Evolutionary conservation across 2,888 invertebrate species (phyloP), one percentile per base, ranked within the genome.

Genomic region (Scaptomyza parva): DNA sequence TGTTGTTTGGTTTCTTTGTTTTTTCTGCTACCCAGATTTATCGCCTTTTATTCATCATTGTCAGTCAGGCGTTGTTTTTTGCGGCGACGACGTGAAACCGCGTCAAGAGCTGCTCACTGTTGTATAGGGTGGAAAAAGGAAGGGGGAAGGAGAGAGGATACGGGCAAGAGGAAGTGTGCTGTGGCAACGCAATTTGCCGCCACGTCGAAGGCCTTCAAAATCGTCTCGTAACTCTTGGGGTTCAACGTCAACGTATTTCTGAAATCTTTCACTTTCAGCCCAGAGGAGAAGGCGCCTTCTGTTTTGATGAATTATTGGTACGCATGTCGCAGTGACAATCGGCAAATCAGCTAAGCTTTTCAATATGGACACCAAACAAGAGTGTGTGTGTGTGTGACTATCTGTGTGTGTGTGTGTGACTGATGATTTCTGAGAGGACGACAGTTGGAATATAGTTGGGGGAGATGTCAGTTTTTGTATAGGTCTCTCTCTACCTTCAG

Each of bases 11-110:
- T 35, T 4, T 12, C 6, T 44, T 28, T 14, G 14, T 58, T 41
- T 57, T 37, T 45, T 58, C 44, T 68, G 54, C 60, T 64, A 52
- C 43, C 66, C 67, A 86, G 88, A 83, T 88, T 86, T 83, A 83
- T 88, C 83, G 86, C 73, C 79, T 78, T 86, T 88, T 83, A 88
- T 82, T 78, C 88, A 88, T 82, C 82, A 82, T 88, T 88, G 88
- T 82, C 82, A 82, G 86, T 67, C 60, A 70, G 69, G 58, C 83
- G 75, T 68, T 70, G 78, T 80, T 84, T 84, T 70, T 70, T 86
- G 86, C 54, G 82, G 83, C 70, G 72, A 78, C 78, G 70, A 78
- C 81, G 82, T 85, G 86, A 58, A 72, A 86, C 86, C 86, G 85
- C 80, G 77, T 53, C 62, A 37, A 66, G 55, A 55, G 67, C 54